Evolutionary conservation across 2,113 vertebrate genomes (phyloP), one percentile per base, ranked within the genome.

Genomic region (Paedocypris sp.): DNA sequence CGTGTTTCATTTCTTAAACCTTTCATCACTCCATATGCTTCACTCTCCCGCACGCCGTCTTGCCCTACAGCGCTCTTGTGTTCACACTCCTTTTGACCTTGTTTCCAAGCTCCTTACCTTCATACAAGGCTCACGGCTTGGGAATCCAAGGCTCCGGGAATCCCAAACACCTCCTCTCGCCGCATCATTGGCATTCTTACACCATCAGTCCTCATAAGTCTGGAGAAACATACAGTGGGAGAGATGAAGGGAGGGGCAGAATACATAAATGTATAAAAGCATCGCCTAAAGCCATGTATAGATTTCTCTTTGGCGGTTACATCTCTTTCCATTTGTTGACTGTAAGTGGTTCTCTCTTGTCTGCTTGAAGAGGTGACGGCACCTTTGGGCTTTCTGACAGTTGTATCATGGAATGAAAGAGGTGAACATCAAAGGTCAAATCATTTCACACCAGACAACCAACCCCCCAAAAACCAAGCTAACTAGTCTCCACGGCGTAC

Each of bases 251-350:
- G 11, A 12, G 7, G 43, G 16, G 39, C 26, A 58, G 39, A 58
- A 45, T 58, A 32, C 54, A 58, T 58, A 58, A 20, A 58, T 58
- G 8, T 43, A 43, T 43, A 22, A 58, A 32, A 58, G 39, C 54
- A 58, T 58, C 28, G 54, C 38, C 54, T 43, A 43, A 58, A 58
- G 54, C 54, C 18, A 43, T 20, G 26, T 42, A 58, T 58, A 45
- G 54, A 32, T 58, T 58, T 58, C 54, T 43, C 39, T 58, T 58
- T 58, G 54, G 25, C 54, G 42, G 54, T 31, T 58, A 58, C 54
- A 45, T 43, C 54, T 58, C 39, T 58, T 58, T 58, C 43, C 39
- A 58, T 58, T 45, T 45, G 54, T 58, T 43, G 54, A 58, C 39
- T 42, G 26, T 43, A 58, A 58, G 54, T 58, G 18, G 54, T 45